Percentiles rank a stretch among this genome's conserved stretches.
phyloP scores from a whole-genome alignment of 35 echinoderm and acorn worm species.

The Acanthaster planci region DNA sequence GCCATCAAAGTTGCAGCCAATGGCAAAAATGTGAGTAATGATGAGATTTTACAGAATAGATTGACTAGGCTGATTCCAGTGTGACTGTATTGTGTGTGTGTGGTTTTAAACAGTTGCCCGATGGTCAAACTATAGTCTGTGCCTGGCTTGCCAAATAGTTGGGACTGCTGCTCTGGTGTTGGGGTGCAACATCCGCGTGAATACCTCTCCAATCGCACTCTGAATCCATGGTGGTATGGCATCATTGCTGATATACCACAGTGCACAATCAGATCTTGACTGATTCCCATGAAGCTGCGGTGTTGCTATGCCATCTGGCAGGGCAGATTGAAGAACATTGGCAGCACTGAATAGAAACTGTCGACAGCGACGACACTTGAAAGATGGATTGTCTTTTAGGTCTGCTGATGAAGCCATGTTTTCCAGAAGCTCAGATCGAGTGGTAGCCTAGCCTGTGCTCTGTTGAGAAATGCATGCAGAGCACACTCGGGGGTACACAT shows the following conservation, averaged over 20 bases:
- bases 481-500: no score
- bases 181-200: no score
- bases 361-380: conserved; percentile 37
- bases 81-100: no score
- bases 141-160: background rate
- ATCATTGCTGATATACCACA: conserved; percentile 58
- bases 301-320: background rate
- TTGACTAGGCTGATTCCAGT: no score
- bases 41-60: background rate
- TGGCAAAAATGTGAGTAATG: no score
- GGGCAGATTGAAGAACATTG: background rate
- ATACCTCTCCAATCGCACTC: conserved; percentile 39
- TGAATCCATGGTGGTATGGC: conserved; percentile 42
- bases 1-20: no score
- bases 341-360: background rate
- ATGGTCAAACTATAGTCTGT: no score
- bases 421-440: no score
- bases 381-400: background rate
- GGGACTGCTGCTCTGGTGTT: background rate
- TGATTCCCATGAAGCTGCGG: background rate
- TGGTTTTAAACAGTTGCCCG: no score
- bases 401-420: background rate
- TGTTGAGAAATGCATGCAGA: no score
- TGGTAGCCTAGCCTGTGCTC: no score
- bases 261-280: background rate